A percentile compares a stretch with the other conserved stretches of the same genome.
phyloP scores from a whole-genome alignment of 2,888 invertebrate species.

The Hololepta plana region DNA sequence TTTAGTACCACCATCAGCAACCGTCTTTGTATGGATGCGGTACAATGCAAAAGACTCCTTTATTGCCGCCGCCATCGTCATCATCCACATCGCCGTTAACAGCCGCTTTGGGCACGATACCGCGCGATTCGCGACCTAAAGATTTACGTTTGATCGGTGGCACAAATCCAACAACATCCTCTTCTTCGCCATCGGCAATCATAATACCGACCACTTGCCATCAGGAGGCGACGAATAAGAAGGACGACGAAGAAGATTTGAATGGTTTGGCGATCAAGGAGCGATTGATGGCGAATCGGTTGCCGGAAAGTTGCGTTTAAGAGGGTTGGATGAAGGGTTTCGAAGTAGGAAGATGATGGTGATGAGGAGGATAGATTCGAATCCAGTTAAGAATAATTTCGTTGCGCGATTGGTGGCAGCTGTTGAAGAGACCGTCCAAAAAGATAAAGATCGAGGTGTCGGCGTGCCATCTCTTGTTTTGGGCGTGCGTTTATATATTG shows the following conservation, averaged over 20 bases:
- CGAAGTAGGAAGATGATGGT: too few species aligned
- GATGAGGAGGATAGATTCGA: too few species aligned
- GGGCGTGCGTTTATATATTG: too few species aligned
- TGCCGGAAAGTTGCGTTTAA: constrained; percentile 80
- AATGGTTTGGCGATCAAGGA: constrained; percentile 79
- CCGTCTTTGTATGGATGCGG: too few species aligned
- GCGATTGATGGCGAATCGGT: constrained; percentile 68
- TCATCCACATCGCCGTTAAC: not conserved
- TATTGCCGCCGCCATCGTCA: not conserved
- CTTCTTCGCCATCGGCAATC: constrained; percentile 6
- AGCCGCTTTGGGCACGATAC: constrained; percentile 28
- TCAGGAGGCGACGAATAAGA: constrained; percentile 12
- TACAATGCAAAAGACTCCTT: constrained; percentile 1
- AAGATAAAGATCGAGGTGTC: too few species aligned
- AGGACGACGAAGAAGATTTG: constrained; percentile 35
- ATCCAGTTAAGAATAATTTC: too few species aligned
- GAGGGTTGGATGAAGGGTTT: too few species aligned
- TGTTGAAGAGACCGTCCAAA: too few species aligned
- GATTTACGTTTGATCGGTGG: constrained; percentile 29
- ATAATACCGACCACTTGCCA: too few species aligned
- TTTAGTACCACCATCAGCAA: too few species aligned
- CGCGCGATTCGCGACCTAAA: constrained; percentile 34
- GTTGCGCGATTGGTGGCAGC: too few species aligned
- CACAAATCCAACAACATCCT: constrained; percentile 32
- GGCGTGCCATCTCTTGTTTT: too few species aligned